A percentile compares a stretch with the other conserved stretches of the same genome.
phyloP scores from a whole-genome alignment of 2,797 vertebrate species.

The Decapterus maruadsi region DNA sequence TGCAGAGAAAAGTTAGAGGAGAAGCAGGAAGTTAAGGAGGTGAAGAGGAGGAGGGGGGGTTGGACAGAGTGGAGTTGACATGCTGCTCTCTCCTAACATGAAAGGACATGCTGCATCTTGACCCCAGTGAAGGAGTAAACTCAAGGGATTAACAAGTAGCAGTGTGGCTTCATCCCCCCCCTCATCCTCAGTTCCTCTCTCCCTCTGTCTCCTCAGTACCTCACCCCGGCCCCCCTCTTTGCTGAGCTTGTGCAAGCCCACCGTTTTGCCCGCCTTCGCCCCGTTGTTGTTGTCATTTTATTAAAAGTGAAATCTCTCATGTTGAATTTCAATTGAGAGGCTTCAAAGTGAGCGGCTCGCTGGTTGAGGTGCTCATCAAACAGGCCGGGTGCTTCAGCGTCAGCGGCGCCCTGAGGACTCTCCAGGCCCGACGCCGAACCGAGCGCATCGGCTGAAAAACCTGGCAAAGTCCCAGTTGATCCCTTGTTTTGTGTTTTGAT shows the following conservation, averaged over 20 bases:
- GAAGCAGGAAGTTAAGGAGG: conserved; percentile 35
- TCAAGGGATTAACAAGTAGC: background rate
- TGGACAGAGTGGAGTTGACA: background rate
- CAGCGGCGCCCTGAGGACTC: conserved; percentile 50
- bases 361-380: conserved; percentile 78
- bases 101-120: background rate
- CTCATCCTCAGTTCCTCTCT: conserved; percentile 3
- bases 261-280: conserved; percentile 36
- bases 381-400: conserved; percentile 50
- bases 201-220: conserved; percentile 12
- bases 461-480: conserved; percentile 20
- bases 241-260: conserved; percentile 18
- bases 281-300: conserved; percentile 64
- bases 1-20: conserved; percentile 25
- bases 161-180: background rate
- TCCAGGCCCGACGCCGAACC: conserved; percentile 26
- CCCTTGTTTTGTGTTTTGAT: too few relatives aligned
- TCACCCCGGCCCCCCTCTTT: conserved; percentile 13
- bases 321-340: conserved; percentile 86
- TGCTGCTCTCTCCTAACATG: background rate
- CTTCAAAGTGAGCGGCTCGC: conserved; percentile 85
- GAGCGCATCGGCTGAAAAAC: conserved; percentile 26
- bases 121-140: conserved; percentile 3
- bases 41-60: conserved; percentile 10
- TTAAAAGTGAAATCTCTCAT: conserved; percentile 80